A percentile compares a stretch with the other conserved stretches of the same genome.
These are phyloP conservation scores for Latheticus oryzae DNA, from an alignment of 2,888 invertebrate genomes.

Conservation along the genomic window DNA sequence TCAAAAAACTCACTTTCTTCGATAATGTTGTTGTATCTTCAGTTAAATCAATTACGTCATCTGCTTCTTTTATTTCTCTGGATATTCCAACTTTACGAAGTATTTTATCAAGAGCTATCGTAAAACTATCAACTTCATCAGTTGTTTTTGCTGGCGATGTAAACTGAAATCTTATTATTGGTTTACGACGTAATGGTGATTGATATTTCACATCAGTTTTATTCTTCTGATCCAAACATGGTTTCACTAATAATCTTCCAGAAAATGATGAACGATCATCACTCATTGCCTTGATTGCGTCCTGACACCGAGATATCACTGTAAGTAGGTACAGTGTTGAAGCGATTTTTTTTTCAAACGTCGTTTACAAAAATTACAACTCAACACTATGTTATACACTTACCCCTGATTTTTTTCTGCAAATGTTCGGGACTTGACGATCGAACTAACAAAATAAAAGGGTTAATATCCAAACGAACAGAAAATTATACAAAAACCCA, in stretches of 20 bases:
- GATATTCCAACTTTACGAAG: slow-evolving; percentile 36
- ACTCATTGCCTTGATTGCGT: slow-evolving; percentile 59
- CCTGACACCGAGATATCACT: slow-evolving; percentile 65
- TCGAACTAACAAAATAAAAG: slow-evolving; percentile 50
- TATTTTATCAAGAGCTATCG: slow-evolving; percentile 31
- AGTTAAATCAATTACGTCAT: background rate
- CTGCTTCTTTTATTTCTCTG: slow-evolving; percentile 29
- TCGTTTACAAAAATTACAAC: background rate
- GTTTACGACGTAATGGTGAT: slow-evolving; percentile 54
- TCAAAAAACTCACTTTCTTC: slow-evolving; percentile 20
- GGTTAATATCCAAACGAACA: slow-evolving; percentile 36
- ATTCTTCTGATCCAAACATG: slow-evolving; percentile 20
- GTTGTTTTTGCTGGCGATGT: slow-evolving; percentile 45
- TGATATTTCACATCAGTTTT: slow-evolving; percentile 45
- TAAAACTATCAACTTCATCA: slow-evolving; percentile 38
- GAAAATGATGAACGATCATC: slow-evolving; percentile 52
- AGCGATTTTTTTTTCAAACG: background rate
- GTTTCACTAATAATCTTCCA: slow-evolving; percentile 56
- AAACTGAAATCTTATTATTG: slow-evolving; percentile 52
- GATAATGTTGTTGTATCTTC: slow-evolving; percentile 21
- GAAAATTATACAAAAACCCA: too few species aligned
- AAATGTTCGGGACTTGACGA: slow-evolving; percentile 57
- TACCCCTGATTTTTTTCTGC: slow-evolving; percentile 64
- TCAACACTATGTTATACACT: slow-evolving; percentile 49
- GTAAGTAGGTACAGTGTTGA: slow-evolving; percentile 50